Evolutionary conservation across 64 coral and sea anemone genomes (phyloP).

Genomic region (Montipora capricornis): DNA sequence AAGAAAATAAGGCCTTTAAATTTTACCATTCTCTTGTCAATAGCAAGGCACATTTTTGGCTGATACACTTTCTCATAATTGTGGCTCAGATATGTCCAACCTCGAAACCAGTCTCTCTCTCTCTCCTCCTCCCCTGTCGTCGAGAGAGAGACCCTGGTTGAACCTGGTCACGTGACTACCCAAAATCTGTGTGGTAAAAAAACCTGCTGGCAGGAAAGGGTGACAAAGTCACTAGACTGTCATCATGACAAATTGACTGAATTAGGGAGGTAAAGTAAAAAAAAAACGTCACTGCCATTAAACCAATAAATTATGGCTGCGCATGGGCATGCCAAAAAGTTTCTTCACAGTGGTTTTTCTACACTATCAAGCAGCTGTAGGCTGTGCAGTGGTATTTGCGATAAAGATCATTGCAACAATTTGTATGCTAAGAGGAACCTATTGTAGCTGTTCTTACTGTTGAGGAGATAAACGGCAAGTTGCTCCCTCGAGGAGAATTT

Average conservation of each 20-base stretch:
- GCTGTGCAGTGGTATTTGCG: background rate
- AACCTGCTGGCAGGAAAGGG: no score
- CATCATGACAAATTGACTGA: no score
- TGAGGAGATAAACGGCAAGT: background rate
- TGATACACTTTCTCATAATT: conserved; percentile 62
- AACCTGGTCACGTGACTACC: no score
- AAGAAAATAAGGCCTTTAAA: conserved; percentile 70
- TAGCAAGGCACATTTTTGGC: conserved; percentile 57
- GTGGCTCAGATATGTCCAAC: no score
- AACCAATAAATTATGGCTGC: background rate
- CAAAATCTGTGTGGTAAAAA: no score
- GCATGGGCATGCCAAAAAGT: background rate
- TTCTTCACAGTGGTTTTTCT: background rate
- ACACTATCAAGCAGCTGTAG: background rate
- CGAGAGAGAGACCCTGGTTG: no score
- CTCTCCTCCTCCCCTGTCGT: no score
- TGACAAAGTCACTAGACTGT: no score
- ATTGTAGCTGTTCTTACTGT: background rate
- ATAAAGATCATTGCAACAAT: background rate
- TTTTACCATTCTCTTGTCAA: conserved; percentile 76
- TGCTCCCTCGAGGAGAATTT: background rate
- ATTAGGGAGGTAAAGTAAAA: background rate
- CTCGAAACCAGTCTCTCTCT: no score
- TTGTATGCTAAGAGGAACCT: background rate
- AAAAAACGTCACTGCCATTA: background rate